These are phyloP conservation scores for Poeciliopsis retropinna DNA, from an alignment of 2,113 vertebrate genomes.

Conservation along the genomic window DNA sequence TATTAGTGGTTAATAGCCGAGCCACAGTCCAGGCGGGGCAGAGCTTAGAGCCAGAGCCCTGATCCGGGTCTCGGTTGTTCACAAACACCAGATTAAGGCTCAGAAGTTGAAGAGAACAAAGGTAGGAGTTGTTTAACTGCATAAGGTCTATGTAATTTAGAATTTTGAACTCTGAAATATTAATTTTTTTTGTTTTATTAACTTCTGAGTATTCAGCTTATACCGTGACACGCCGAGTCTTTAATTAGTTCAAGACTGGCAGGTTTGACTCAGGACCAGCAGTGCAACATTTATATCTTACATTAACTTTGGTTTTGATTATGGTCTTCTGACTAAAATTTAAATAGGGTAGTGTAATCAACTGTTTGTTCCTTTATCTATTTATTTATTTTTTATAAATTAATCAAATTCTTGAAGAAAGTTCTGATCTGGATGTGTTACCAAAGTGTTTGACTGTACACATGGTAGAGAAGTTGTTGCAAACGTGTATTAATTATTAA, in stretches of 20 bases:
- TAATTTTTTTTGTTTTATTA: neutral
- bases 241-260: too few relatives aligned
- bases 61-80: conserved; percentile 14
- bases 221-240: too few relatives aligned
- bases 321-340: too few relatives aligned
- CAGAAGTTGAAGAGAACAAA: neutral
- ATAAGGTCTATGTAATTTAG: neutral
- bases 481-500: neutral
- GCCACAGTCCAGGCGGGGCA: neutral
- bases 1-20: neutral
- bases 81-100: neutral
- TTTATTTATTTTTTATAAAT: too few relatives aligned
- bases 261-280: too few relatives aligned
- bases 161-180: neutral
- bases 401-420: too few relatives aligned
- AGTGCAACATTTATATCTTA: too few relatives aligned
- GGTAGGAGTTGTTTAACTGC: conserved; percentile 26
- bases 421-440: too few relatives aligned
- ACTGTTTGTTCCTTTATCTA: too few relatives aligned
- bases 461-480: neutral
- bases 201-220: neutral
- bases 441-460: too few relatives aligned
- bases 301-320: too few relatives aligned
- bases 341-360: too few relatives aligned
- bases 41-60: neutral